Evolutionary conservation across 1,140 invertebrate genomes (phyloP), one percentile per base, ranked within the genome.

Genomic region (Atta texana): DNA sequence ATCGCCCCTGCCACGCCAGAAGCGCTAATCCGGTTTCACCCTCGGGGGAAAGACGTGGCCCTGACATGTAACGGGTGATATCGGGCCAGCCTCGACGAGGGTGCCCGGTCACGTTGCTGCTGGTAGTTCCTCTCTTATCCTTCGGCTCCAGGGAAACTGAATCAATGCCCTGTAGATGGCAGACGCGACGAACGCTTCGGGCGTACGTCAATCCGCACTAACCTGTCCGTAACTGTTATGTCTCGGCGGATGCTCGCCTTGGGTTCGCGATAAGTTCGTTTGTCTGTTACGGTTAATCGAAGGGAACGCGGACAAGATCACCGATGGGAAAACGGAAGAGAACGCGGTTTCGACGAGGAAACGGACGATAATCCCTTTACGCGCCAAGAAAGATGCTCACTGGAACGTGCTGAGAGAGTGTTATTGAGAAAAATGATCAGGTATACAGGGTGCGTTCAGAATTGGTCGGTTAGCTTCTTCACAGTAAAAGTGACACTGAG

Each of bases 21-120:
- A 92, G 87, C 92, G 91, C 90, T 94, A 95, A 94, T 95, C 94
- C 92, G 91, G 87, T 92, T 88, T 94, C 44, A 89, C 92, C 92
- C 86, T 80, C 88, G 87, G 86, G 93, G 91, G 87, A 89, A 82
- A 88, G 90, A 92, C 90, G 87, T 94, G 94, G 89, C 85, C 87
- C 88, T 94, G 94, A 95, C 94, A 88, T 92, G 91, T 71, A 90
- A 71, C 85, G 77, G 63, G 76, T 77, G 77, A 85, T 78, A 89
- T 77, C 69, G 63, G 77, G 12, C 10, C 49, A 51, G 16, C 39
- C 44, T 61, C 24, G 57, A 53, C 49, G 57, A 87, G 69, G 88
- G 85, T 89, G 88, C 57, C 28, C 81, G 87, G 28, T 72, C 78
- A 69, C 57, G 66, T 57, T 63, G 75, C 39, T 74, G 53, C 31